Evolutionary conservation across 2,888 invertebrate species (phyloP).

Genomic region (Rotaria macrura): DNA sequence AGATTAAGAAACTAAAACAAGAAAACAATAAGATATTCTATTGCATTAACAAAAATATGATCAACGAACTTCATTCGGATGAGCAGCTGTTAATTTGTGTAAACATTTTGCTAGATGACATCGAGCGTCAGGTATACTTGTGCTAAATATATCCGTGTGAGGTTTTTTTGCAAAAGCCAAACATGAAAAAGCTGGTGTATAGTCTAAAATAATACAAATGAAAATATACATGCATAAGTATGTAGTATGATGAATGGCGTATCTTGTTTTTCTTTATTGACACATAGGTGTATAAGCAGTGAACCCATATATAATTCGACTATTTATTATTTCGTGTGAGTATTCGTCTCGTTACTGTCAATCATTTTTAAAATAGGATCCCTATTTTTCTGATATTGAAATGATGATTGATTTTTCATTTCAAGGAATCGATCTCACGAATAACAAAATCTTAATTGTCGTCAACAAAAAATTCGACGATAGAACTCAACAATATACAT

Average conservation of each 20-base stretch:
- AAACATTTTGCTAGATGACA: constrained; percentile 10
- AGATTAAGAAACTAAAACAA: neutral
- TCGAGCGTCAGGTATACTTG: neutral
- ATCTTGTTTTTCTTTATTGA: neutral
- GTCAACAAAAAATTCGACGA: no score
- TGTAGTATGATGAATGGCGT: neutral
- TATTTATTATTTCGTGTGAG: no score
- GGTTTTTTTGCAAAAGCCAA: constrained; percentile 4
- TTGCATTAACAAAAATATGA: no score
- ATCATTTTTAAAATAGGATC: no score
- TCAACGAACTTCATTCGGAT: neutral
- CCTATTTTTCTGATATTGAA: no score
- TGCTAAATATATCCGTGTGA: neutral
- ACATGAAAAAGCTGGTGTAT: constrained; percentile 6
- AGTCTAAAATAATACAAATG: neutral
- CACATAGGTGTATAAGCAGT: neutral
- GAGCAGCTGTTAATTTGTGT: neutral
- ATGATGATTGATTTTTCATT: no score
- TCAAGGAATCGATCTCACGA: no score
- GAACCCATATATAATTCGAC: no score
- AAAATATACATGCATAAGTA: neutral
- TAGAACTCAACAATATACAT: no score
- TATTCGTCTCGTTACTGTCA: no score
- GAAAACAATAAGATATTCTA: neutral
- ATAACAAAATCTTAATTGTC: no score